Conservation (phyloP, 2,797 vertebrate species). For the Podarcis siculus region DNA sequence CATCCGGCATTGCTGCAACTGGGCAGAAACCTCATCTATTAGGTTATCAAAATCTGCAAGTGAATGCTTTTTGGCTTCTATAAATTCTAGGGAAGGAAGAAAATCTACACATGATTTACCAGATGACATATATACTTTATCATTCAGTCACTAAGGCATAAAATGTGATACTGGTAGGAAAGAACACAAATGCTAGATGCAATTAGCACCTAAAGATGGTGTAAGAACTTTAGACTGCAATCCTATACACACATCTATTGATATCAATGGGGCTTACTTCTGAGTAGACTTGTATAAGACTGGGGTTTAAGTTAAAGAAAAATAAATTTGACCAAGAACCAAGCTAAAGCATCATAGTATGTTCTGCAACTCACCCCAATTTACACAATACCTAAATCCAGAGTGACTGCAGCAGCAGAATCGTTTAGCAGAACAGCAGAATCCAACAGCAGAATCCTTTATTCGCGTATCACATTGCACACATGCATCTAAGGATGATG, state of each 20-base stretch:
- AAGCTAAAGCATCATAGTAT: not conserved
- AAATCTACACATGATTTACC: not conserved
- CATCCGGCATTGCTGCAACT: not conserved
- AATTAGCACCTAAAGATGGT: not conserved
- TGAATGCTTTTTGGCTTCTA: conserved; percentile 2
- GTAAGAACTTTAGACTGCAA: not conserved
- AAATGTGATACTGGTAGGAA: not conserved
- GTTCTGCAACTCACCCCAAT: not conserved
- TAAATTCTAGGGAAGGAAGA: not conserved
- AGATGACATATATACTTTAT: not conserved
- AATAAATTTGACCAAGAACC: too few relatives aligned
- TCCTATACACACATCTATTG: not conserved
- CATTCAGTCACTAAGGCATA: not conserved
- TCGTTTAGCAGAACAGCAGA: not conserved
- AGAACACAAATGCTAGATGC: not conserved
- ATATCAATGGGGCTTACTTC: not conserved
- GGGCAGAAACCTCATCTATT: not conserved
- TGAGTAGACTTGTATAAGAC: not conserved
- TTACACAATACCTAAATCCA: not conserved
- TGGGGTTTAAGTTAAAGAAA: too few relatives aligned
- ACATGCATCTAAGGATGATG: too few relatives aligned
- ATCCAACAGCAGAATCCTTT: too few relatives aligned
- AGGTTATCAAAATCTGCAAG: conserved; percentile 24
- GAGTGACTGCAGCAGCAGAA: not conserved
- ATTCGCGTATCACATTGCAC: too few relatives aligned